Percentiles rank a stretch among this genome's conserved stretches.
These are phyloP conservation scores for Solenopsis invicta DNA, from an alignment of 1,140 invertebrate genomes.

Conservation along the genomic window DNA sequence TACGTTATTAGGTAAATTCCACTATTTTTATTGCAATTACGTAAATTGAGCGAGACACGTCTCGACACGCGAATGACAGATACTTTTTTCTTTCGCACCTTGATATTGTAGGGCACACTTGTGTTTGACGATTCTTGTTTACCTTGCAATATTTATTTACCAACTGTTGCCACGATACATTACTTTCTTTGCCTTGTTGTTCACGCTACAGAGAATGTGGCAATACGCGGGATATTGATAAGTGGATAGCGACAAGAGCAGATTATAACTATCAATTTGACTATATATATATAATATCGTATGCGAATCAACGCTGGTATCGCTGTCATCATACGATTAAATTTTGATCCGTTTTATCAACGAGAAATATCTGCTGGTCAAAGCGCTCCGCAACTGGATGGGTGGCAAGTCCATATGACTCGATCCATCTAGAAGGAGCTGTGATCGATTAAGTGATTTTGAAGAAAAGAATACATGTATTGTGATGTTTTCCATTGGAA, in stretches of 20 bases:
- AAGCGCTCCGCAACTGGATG: neutral
- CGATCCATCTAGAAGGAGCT: neutral
- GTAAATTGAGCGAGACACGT: neutral
- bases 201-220: neutral
- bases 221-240: neutral
- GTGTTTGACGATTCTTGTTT: neutral
- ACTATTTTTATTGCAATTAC: neutral
- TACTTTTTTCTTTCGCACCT: neutral
- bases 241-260: neutral
- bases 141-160: neutral
- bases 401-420: neutral
- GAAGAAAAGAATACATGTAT: neutral
- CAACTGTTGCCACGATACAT: neutral
- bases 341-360: neutral
- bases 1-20: neutral
- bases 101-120: neutral
- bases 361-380: neutral
- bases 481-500: neutral
- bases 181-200: neutral
- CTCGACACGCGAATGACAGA: neutral
- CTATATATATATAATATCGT: neutral
- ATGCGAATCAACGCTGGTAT: neutral
- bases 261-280: constrained; percentile 15
- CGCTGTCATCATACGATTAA: neutral
- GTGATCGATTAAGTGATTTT: neutral